A percentile compares a stretch with the other conserved stretches of the same genome.
Evolutionary conservation across 2,888 invertebrate genomes (phyloP).

Genomic region (Cheilosia variabilis): DNA sequence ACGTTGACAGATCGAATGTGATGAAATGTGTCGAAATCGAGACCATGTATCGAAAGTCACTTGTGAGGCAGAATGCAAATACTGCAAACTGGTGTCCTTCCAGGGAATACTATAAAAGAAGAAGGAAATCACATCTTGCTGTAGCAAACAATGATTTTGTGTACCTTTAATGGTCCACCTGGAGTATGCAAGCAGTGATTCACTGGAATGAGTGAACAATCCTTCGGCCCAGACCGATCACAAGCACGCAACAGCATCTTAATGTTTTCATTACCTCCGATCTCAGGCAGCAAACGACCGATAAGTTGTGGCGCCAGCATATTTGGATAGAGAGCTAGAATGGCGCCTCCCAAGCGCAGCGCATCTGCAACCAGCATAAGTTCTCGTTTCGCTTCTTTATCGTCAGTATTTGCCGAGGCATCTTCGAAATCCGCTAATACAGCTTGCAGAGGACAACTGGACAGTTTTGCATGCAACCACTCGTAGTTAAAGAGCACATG

Average conservation of each 20-base stretch:
- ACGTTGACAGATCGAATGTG: constrained; percentile 98
- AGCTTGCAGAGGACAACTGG: constrained; percentile 97
- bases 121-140: not conserved
- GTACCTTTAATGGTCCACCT: constrained; percentile 97
- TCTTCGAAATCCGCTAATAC: constrained; percentile 98
- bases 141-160: not conserved
- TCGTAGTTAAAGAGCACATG: constrained; percentile 98
- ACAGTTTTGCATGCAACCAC: constrained; percentile 98
- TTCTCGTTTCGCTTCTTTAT: constrained; percentile 90
- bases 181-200: constrained; percentile 99
- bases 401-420: constrained; percentile 91
- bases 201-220: constrained; percentile 95
- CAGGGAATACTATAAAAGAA: constrained; percentile 90
- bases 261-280: constrained; percentile 91
- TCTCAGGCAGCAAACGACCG: constrained; percentile 96
- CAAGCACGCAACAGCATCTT: constrained; percentile 95
- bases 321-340: constrained; percentile 94
- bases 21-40: constrained; percentile 98
- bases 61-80: constrained; percentile 94
- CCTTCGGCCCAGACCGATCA: constrained; percentile 93
- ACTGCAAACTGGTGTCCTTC: constrained; percentile 99
- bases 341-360: constrained; percentile 95
- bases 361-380: constrained; percentile 97
- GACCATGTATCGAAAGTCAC: constrained; percentile 95
- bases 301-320: constrained; percentile 98